phyloP scores from a whole-genome alignment of 2,888 invertebrate genomes.

The Cantharis nigra region DNA sequence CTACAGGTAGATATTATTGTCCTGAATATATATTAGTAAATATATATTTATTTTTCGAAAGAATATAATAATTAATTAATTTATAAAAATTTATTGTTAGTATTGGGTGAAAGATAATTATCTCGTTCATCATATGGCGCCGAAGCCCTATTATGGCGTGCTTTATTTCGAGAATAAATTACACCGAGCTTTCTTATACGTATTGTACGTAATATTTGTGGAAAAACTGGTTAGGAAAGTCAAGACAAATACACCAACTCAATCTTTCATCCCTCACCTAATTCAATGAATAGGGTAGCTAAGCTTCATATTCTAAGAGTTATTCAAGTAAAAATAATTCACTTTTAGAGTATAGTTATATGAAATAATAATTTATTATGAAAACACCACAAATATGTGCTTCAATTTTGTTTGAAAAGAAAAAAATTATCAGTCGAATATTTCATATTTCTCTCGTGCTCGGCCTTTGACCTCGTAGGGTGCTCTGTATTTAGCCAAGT shows the following conservation, averaged over 20 bases:
- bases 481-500: no score
- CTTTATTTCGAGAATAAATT: constrained; percentile 10
- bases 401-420: no score
- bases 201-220: constrained; percentile 16
- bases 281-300: constrained; percentile 28
- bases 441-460: no score
- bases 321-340: constrained; percentile 14
- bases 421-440: no score
- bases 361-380: neutral
- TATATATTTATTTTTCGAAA: neutral
- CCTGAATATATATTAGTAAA: neutral
- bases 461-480: no score
- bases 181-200: constrained; percentile 10
- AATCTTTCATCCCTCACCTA: constrained; percentile 28
- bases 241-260: constrained; percentile 22
- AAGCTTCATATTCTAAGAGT: constrained; percentile 19
- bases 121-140: neutral
- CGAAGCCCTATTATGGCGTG: constrained; percentile 3
- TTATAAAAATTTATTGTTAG: neutral
- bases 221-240: constrained; percentile 12
- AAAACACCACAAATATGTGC: no score
- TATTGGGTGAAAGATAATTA: neutral
- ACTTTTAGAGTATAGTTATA: neutral
- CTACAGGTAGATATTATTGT: no score
- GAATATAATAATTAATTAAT: neutral